These are phyloP conservation scores for Cabera pusaria DNA, from an alignment of 2,888 invertebrate genomes.

Conservation along the genomic window DNA sequence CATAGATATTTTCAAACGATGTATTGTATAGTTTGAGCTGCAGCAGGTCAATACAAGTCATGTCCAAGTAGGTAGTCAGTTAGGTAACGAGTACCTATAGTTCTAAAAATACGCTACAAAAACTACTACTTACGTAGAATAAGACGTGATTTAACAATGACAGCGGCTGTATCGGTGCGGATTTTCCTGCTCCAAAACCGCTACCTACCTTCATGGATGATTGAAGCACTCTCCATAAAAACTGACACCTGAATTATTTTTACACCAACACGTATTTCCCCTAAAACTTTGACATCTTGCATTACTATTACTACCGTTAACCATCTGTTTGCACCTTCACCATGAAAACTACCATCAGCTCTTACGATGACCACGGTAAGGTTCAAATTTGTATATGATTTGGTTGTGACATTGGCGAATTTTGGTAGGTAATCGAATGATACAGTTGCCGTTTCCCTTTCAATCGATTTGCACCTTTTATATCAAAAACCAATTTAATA, in stretches of 20 bases:
- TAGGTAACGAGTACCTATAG: no score
- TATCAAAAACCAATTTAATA: slow-evolving; percentile 59
- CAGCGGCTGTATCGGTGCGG: no score
- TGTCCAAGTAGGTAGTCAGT: no score
- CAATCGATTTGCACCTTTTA: slow-evolving; percentile 66
- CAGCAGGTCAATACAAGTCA: no score
- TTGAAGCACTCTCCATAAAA: slow-evolving; percentile 25
- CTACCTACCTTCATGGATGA: slow-evolving; percentile 17
- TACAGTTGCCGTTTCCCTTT: slow-evolving; percentile 64
- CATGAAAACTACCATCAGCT: slow-evolving; percentile 8
- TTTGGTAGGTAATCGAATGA: slow-evolving; percentile 41
- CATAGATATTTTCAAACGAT: no score
- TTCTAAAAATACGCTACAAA: no score
- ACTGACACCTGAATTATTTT: slow-evolving; percentile 38
- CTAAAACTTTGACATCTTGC: slow-evolving; percentile 43
- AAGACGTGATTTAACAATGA: no score
- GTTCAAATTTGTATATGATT: slow-evolving; percentile 29
- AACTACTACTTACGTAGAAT: no score
- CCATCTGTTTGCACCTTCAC: slow-evolving; percentile 26
- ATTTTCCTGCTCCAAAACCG: slow-evolving; percentile 21
- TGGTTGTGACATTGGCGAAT: slow-evolving; percentile 23
- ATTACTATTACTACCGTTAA: slow-evolving; percentile 55
- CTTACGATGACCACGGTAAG: slow-evolving; percentile 31
- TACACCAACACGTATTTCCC: slow-evolving; percentile 42
- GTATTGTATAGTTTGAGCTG: no score